These are phyloP conservation scores for Taurulus bubalis DNA, from an alignment of 2,113 vertebrate genomes.

Conservation along the genomic window DNA sequence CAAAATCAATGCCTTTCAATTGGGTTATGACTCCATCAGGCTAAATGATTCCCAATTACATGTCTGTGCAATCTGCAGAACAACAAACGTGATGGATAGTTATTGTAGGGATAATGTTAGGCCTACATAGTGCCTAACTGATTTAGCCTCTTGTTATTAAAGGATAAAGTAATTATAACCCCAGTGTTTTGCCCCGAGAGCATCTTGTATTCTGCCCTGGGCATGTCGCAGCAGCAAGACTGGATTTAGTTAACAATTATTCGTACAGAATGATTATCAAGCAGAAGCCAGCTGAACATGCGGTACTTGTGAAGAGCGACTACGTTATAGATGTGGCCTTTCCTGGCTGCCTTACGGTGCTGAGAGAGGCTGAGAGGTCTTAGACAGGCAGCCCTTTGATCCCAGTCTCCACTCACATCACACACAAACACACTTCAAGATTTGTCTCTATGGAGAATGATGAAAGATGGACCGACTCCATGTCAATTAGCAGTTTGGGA, in stretches of 20 bases:
- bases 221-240: constrained; percentile 15
- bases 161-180: constrained; percentile 70
- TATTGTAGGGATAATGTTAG: constrained; percentile 58
- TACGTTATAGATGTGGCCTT: constrained; percentile 11
- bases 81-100: constrained; percentile 70
- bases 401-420: constrained; percentile 33
- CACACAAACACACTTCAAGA: constrained; percentile 40
- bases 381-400: constrained; percentile 57
- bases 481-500: constrained; percentile 69
- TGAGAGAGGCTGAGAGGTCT: constrained; percentile 26
- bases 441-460: constrained; percentile 58
- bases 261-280: constrained; percentile 41
- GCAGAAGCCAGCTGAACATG: constrained; percentile 29
- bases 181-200: constrained; percentile 37
- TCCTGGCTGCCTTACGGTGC: not conserved
- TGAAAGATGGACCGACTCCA: constrained; percentile 60
- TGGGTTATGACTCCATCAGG: constrained; percentile 70
- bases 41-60: constrained; percentile 69
- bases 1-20: constrained; percentile 74
- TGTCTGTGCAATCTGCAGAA: constrained; percentile 48
- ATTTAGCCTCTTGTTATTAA: constrained; percentile 70
- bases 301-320: constrained; percentile 18
- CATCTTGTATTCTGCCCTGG: constrained; percentile 25
- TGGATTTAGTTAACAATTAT: constrained; percentile 61
- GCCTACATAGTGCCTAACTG: constrained; percentile 67